Base-by-base conservation (phyloP, 2,113 vertebrate species). In the Cochlearius cochlearius region DNA sequence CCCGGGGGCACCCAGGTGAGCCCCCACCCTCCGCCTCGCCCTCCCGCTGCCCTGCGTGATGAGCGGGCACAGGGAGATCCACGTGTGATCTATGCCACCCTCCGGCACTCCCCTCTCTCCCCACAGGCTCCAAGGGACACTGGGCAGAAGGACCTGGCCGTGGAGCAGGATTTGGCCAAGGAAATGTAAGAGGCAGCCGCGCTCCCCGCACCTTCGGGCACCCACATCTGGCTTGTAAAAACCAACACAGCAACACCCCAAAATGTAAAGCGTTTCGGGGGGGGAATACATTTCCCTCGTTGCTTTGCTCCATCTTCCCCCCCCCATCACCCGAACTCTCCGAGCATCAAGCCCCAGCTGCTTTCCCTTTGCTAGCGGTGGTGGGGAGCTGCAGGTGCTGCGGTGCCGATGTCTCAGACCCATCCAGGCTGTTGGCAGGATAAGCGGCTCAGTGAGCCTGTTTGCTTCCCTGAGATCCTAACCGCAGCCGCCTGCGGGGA, bases 11-110 rank as follows among this genome's bases (percentile, higher is more conserved):
- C 63, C 27, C 88, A 90, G 95, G 96, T 96, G 41, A 96, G 96
- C 4, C 23, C 11, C 23, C 23, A 1, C 47, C 41, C 39, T 19
- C 38, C 1, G 0, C 71, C 56, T 34, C 4, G 1, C 34, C 45
- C 32, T 47, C 58, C 68, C 0, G 0, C 52, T 72, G 62, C 15
- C 63, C 53, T 5, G 5, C 15, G 3, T 34, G 47, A 19, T 1
- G 0, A 34, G 45, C 0, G 2, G 69, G 39, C 53, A 19, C 16
- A 15, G 47, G 41, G 25, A 43, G 13, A 55, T 30, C 19, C 19
- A 1, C 0, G 1, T 0, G 0, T 53, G 21, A 50, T 18, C 25
- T 0, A 2, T 45, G 25, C 4, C 41, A 15, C 9, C 30, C 22
- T 11, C 3, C 0, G 1, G 16, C 15, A 10, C 4, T 13, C 11